A percentile compares a stretch with the other conserved stretches of the same genome.
These are phyloP conservation scores for Kryptolebias marmoratus DNA, from an alignment of 2,113 vertebrate species.

Conservation along the genomic window DNA sequence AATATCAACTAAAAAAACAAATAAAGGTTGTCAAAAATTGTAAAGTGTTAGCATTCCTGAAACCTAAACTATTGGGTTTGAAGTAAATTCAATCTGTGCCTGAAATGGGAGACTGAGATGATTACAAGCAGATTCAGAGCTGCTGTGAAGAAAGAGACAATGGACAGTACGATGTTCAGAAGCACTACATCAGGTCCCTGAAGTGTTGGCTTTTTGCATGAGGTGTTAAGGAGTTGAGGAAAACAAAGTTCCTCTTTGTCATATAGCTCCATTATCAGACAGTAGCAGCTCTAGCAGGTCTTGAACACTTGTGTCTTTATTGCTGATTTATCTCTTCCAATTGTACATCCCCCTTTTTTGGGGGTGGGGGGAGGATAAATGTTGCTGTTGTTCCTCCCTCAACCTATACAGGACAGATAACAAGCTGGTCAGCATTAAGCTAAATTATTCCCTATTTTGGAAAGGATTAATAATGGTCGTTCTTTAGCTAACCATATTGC, in stretches of 20 bases:
- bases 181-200: background rate
- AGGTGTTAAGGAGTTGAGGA: constrained; percentile 1
- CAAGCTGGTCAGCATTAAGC: no score
- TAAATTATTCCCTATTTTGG: background rate
- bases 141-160: constrained; percentile 6
- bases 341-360: no score
- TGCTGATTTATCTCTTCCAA: no score
- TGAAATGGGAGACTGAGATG: constrained; percentile 39
- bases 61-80: background rate
- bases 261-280: background rate
- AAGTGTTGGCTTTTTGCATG: constrained; percentile 3
- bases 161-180: background rate
- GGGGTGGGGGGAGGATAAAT: no score
- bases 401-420: no score
- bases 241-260: background rate
- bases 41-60: background rate
- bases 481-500: no score
- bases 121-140: constrained; percentile 47
- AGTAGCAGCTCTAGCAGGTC: background rate
- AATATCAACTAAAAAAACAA: no score
- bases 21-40: no score
- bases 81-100: background rate
- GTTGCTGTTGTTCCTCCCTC: no score
- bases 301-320: no score
- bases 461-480: no score